phyloP scores from a whole-genome alignment of 2,113 vertebrate genomes.

The Coturnix japonica region DNA sequence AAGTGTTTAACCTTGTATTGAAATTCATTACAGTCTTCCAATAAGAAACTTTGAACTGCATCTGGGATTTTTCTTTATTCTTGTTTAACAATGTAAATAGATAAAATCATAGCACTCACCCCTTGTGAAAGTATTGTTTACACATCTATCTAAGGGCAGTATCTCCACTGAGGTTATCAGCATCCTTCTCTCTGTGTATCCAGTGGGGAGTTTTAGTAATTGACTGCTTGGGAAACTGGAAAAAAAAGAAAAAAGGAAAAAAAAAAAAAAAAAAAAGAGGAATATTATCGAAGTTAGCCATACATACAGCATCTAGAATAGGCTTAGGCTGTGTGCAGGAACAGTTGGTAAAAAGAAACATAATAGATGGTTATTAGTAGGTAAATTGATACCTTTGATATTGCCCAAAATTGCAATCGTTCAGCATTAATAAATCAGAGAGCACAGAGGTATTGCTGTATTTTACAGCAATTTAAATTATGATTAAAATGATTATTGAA shows the following conservation, averaged over 20 bases:
- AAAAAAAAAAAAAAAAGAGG: accelerated
- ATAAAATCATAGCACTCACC: neutral
- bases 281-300: neutral
- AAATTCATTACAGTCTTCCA: neutral
- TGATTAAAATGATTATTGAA: neutral
- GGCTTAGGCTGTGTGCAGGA: constrained; percentile 5
- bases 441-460: neutral
- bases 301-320: neutral
- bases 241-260: accelerated
- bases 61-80: neutral
- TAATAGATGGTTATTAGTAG: neutral
- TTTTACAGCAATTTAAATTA: neutral
- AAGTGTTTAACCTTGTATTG: neutral
- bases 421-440: neutral
- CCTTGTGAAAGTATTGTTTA: neutral
- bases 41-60: neutral
- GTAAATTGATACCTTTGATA: neutral
- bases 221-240: neutral
- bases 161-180: constrained; percentile 3
- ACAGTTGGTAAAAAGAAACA: constrained; percentile 20
- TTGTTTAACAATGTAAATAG: neutral
- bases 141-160: constrained; percentile 1
- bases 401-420: neutral
- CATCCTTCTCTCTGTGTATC: constrained; percentile 38
- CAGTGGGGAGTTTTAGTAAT: neutral